Percentiles rank a stretch among this genome's conserved stretches.
Conservation (phyloP, 2,113 vertebrate species). For the Trachemys scripta region DNA sequence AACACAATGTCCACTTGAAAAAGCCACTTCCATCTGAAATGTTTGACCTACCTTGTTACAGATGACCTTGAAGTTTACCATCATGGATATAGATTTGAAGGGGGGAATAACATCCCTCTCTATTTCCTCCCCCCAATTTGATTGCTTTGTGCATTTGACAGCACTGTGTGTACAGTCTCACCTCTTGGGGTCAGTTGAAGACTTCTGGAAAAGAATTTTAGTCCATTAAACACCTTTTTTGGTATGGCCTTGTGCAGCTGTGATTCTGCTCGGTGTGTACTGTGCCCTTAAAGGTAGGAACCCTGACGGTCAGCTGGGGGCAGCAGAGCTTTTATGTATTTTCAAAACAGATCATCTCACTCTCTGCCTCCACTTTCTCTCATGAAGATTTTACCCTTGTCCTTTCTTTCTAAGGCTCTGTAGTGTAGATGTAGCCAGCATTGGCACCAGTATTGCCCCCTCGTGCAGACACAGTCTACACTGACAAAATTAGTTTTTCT, state of each 20-base stretch:
- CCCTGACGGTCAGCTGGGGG: neutral
- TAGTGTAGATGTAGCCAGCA: neutral
- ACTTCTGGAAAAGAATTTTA: neutral
- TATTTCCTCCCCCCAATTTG: neutral
- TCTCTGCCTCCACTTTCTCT: neutral
- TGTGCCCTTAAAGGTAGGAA: accelerated
- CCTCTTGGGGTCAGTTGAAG: neutral
- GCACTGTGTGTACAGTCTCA: neutral
- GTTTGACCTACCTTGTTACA: neutral
- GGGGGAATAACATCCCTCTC: neutral
- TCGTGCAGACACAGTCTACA: neutral
- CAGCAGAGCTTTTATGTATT: neutral
- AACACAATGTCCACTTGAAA: neutral
- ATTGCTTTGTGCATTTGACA: neutral
- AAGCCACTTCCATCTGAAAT: neutral
- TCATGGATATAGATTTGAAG: neutral
- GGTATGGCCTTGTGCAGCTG: neutral
- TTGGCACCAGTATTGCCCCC: neutral
- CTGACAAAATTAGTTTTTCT: neutral
- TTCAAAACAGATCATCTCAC: neutral
- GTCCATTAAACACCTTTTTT: neutral
- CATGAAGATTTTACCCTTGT: neutral
- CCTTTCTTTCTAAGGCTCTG: neutral
- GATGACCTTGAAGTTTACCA: slow-evolving; percentile 1
- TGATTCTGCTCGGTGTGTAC: neutral